phyloP scores from a whole-genome alignment of 1,140 invertebrate genomes.

The Asobara japonica region DNA sequence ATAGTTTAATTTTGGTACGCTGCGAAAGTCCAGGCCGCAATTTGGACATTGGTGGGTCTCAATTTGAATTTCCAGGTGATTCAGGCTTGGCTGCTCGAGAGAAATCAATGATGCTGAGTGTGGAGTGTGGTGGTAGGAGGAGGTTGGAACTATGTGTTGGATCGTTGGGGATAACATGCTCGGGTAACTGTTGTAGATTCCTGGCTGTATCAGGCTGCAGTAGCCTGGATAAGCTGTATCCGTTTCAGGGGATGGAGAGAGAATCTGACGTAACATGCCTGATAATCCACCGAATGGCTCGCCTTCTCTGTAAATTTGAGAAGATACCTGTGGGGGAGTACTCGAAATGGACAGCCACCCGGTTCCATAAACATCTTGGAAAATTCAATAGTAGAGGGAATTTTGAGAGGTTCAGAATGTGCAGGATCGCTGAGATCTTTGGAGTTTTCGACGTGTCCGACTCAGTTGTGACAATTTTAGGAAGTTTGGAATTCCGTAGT shows the following conservation, averaged over 20 bases:
- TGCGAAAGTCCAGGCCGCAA: constrained; percentile 60
- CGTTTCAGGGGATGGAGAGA: constrained; percentile 61
- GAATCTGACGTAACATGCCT: constrained; percentile 64
- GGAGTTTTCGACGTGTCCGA: no score
- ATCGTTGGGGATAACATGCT: constrained; percentile 52
- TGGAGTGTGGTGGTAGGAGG: constrained; percentile 28
- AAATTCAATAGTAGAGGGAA: no score
- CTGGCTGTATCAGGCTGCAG: constrained; percentile 53
- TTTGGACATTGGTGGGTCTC: constrained; percentile 58
- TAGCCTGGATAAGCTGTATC: constrained; percentile 47
- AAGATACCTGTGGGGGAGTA: constrained; percentile 56
- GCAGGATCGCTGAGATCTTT: no score
- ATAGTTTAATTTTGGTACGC: constrained; percentile 58
- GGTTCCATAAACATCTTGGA: no score
- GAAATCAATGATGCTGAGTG: constrained; percentile 37
- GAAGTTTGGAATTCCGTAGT: not conserved
- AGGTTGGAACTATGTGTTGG: constrained; percentile 44
- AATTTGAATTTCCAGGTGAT: constrained; percentile 52
- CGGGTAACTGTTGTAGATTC: constrained; percentile 53
- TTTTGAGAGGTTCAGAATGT: no score
- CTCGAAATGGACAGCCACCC: no score
- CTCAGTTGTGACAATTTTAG: not conserved
- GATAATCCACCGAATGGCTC: constrained; percentile 63
- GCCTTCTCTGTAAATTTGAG: constrained; percentile 64
- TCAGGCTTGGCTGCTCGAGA: constrained; percentile 40